These are phyloP conservation scores for Megalurothrips usitatus DNA, from an alignment of 2,888 invertebrate species.

Conservation along the genomic window DNA sequence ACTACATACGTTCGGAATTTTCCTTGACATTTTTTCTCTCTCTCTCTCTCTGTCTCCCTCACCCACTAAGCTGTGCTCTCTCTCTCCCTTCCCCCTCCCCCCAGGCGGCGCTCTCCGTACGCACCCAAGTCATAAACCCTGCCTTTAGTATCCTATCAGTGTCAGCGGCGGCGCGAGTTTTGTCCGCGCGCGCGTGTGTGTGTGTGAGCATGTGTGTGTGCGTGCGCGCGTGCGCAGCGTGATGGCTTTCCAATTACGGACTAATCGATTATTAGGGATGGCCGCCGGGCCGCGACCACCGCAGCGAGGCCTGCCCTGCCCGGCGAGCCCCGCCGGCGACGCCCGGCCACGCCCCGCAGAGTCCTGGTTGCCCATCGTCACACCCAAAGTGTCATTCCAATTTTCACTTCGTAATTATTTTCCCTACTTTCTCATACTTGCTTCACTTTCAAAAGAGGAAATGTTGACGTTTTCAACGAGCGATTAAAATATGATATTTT, in stretches of 20 bases:
- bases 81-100: background rate
- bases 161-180: background rate
- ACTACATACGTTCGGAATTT: background rate
- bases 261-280: constrained; percentile 18
- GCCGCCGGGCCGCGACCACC: background rate
- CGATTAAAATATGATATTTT: no score
- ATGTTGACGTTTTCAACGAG: no score
- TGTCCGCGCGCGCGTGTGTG: background rate
- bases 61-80: background rate
- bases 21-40: background rate
- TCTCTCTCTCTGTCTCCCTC: background rate
- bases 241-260: constrained; percentile 5
- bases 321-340: background rate
- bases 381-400: no score
- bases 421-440: no score
- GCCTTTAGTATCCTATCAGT: constrained; percentile 22
- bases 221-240: background rate
- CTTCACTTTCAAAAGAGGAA: no score
- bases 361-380: background rate
- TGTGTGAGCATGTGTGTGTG: background rate
- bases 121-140: background rate
- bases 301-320: background rate
- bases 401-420: no score
- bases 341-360: no score
- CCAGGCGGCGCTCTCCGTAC: background rate